phyloP scores from a whole-genome alignment of 2,888 invertebrate genomes.

The Glyphotaelius pellucidus region DNA sequence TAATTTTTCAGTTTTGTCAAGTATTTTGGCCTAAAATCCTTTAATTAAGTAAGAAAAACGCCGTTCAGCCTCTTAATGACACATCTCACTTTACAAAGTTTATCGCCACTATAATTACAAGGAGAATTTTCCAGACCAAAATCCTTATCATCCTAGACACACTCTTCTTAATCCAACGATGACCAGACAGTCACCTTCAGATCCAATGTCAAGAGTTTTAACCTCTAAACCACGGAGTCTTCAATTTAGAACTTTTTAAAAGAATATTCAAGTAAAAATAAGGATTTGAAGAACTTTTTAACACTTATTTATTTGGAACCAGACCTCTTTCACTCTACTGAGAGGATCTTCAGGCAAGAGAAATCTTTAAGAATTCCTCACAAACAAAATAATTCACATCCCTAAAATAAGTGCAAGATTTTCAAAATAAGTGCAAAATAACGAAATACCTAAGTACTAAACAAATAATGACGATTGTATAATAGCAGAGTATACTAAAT shows the following conservation, averaged over 20 bases:
- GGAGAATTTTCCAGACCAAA: too few relatives aligned
- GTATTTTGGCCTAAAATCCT: too few relatives aligned
- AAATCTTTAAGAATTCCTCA: neutral
- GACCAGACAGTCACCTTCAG: neutral
- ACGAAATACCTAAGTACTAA: neutral
- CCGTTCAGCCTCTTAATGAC: neutral
- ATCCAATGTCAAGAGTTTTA: neutral
- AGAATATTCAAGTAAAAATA: neutral
- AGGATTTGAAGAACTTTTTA: too few relatives aligned
- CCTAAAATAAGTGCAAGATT: neutral
- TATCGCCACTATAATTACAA: neutral
- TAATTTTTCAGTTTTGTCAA: too few relatives aligned
- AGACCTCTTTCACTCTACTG: neutral
- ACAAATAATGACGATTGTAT: neutral
- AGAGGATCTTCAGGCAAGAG: neutral
- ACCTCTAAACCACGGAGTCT: neutral
- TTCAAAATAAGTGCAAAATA: too few relatives aligned
- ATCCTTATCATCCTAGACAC: neutral
- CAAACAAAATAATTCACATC: neutral
- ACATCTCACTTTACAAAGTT: neutral
- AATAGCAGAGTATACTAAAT: too few relatives aligned
- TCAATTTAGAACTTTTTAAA: neutral
- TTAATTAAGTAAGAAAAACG: too few relatives aligned
- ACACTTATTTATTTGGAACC: neutral
- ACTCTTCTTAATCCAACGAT: neutral